Base-by-base conservation (phyloP, 64 coral and sea anemone genomes). In the Trachythela sp. region DNA sequence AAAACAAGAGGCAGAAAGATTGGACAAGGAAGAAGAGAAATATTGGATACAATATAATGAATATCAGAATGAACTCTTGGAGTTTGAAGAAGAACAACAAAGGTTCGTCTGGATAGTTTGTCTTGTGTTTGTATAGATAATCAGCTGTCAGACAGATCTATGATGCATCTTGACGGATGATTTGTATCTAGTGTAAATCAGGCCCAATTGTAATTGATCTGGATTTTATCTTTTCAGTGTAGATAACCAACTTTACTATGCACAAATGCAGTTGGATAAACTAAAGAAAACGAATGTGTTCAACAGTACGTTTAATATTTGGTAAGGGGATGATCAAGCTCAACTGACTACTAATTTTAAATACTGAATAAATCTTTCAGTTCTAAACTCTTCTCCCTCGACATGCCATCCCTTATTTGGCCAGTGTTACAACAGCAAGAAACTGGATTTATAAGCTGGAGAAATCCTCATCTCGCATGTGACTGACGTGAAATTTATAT, bases 11-110 rank as follows among this genome's bases (percentile, higher is more conserved):
- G 92, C 94, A 26, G 94, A 93, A 56, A 67, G 70, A 33, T 75
- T 99, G n/a, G 93, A 91, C 39, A 89, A 91, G 64, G 96, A 94
- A 38, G 96, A 99, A 51, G 92, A 90, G 36, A 94, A 88, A 54
- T 93, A 93, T 34, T 94, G 77, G 37, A 93, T 87, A 56, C 91
- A 99, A 45, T 99, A 89, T 50, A 92, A 91, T 88, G 96, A 99
- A 89, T 93, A 93, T 83, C 96, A 99, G 40, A 99, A 94, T 31
- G 88, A 99, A 84, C 84, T 99, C 13, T 84, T 99, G 71, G 96
- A 99, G 43, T 99, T 91, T 99, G 91, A 99, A 85, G 96, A 99
- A 89, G 96, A 99, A 48, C 93, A 94, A 36, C 96, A 99, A 68
- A 95, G 96, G 96, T 99, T 85, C 33, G 89, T 86, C 2, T 36